phyloP scores from a whole-genome alignment of 1,140 invertebrate genomes.

The Bombus cullumanus region DNA sequence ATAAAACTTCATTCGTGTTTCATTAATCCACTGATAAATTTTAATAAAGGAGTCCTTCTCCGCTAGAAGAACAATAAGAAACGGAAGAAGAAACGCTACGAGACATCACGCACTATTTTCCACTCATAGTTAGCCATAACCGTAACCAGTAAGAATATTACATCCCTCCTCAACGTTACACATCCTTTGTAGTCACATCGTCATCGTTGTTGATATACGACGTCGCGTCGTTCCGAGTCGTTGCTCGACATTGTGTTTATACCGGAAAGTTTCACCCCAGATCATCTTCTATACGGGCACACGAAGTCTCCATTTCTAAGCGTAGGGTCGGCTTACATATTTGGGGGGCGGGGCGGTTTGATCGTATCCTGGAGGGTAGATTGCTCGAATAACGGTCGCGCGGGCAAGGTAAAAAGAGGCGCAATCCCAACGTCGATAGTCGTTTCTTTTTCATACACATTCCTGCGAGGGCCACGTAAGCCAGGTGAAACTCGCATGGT shows the following conservation, averaged over 20 bases:
- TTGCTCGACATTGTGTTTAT: not conserved
- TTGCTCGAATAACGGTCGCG: slow-evolving; percentile 7
- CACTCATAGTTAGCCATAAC: not conserved
- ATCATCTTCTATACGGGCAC: not conserved
- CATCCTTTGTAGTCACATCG: not conserved
- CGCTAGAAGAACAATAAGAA: not conserved
- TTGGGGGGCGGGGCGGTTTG: not conserved
- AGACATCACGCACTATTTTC: no score
- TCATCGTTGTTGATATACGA: not conserved
- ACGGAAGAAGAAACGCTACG: not conserved
- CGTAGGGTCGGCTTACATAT: slow-evolving; percentile 21
- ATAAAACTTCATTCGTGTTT: not conserved
- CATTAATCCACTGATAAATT: not conserved
- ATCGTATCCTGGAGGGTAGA: slow-evolving; percentile 50
- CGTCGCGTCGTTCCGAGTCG: not conserved
- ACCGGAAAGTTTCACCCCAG: not conserved
- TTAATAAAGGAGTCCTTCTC: not conserved
- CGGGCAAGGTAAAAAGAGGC: not conserved
- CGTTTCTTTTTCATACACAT: slow-evolving; percentile 27
- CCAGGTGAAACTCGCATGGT: slow-evolving; percentile 24
- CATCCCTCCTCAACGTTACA: not conserved
- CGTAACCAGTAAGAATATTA: not conserved
- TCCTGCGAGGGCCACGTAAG: slow-evolving; percentile 24
- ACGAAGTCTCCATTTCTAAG: not conserved
- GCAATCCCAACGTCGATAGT: slow-evolving; percentile 38